Base-by-base conservation (phyloP, 1,140 invertebrate genomes). In the Euborellia annulipes region DNA sequence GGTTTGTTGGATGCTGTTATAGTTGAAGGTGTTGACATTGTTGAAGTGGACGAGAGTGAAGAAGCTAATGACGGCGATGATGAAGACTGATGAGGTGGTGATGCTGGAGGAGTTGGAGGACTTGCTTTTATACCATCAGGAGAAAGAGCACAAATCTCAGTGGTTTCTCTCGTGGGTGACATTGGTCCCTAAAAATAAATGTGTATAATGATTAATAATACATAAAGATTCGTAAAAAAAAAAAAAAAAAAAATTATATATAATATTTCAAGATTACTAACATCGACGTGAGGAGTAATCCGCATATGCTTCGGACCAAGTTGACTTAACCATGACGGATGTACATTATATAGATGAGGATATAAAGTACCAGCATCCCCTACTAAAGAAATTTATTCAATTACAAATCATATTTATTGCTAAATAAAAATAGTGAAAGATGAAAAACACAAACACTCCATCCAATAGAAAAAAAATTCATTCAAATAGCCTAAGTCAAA, bases 311-410 rank as follows among this genome's bases (percentile, higher is more conserved):
- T 51, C n/a, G 46, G 21, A 3, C 50, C 50, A n/a, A 51, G 21
- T 38, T 51, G 50, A 6, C 42, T 44, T 13, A 51, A 36, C 30
- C 47, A 22, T 7, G 50, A 51, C 3, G 50, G 46, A 45, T 48
- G 50, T 11, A 27, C 23, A 36, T 51, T 51, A 39, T 51, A 51
- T 2, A 51, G 20, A 22, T 51, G 50, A n/a, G 50, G 50, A 32
- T 51, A 51, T n/a, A 51, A 16, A 37, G 42, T 44, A 16, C 50
- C 38, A 18, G 50, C 37, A 40, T 51, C 50, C 20, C 50, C 42
- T 21, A 30, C 49, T 50, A 27, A 7, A 46, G 38, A 30, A 4
- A 18, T 27, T n/a, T n/a, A n/a, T n/a, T n/a, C n/a, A n/a, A n/a
- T n/a, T n/a, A n/a, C n/a, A n/a, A n/a, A n/a, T n/a, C n/a, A n/a